Base-by-base conservation (phyloP, 2,797 vertebrate species). In the Steatocranus sp. region DNA sequence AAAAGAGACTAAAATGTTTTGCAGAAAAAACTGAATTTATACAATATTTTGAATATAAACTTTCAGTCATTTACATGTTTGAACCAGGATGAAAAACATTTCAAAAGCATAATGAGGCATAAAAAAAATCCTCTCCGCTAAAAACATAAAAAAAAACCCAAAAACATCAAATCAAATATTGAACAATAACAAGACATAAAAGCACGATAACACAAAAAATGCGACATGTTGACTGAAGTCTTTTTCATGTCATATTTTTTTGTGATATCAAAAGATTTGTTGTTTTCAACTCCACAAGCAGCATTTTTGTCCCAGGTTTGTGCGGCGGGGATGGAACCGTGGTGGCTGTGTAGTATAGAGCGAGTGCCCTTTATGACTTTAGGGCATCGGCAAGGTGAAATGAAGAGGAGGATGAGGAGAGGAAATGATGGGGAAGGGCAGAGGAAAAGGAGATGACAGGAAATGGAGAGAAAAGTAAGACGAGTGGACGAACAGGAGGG, bases 361-460 rank as follows among this genome's bases (percentile, higher is more conserved):
- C 2, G 8, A 25, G 38, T 86, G 87, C 66, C 84, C 88, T 88
- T 48, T 10, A 58, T 83, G 83, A 91, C 88, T 87, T 83, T 7
- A 80, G 88, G 84, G 76, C 81, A 85, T 6, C 3, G 36, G 75
- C 75, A 92, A 93, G 91, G 92, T 91, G 89, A 91, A 80, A 73
- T 32, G 78, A 84, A 82, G 73, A 89, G 68, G 82, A 82, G 75
- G 81, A 80, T 41, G 75, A 76, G 68, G 15, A 79, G 81, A 88
- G 85, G 81, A 89, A 85, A 87, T 63, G 82, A 86, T 78, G 51
- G 76, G 77, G 66, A 70, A 70, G 74, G 76, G 78, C 23, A 75
- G 74, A 83, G 87, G 76, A 84, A 88, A 84, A 48, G 54, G 79
- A 89, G 83, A 90, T 83, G 89, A 87, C 82, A 89, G 80, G 77